Evolutionary conservation across 2,888 invertebrate genomes (phyloP).

Genomic region (Cosmopolites sordidus): DNA sequence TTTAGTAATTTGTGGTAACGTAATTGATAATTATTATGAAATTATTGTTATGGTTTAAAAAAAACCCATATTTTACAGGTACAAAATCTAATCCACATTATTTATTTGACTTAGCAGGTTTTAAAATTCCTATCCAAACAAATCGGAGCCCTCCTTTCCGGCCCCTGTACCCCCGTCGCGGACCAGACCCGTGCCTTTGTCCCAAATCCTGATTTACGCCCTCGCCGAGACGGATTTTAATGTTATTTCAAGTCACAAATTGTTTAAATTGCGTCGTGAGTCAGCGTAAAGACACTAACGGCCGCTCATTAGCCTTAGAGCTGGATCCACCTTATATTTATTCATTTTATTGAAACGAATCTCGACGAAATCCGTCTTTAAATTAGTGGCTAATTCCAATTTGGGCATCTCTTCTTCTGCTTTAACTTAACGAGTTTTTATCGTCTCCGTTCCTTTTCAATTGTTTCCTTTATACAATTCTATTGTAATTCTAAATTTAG

Average conservation of each 20-base stretch:
- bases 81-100: not conserved
- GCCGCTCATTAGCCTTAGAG: slow-evolving; percentile 50
- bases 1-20: too few relatives aligned
- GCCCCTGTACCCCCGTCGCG: not conserved
- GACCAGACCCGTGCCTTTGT: slow-evolving; percentile 13
- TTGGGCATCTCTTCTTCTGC: too few relatives aligned
- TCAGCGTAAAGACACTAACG: slow-evolving; percentile 51
- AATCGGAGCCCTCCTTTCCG: not conserved
- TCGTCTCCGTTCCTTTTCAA: too few relatives aligned
- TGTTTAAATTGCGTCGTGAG: slow-evolving; percentile 54
- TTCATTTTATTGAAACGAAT: slow-evolving; percentile 52
- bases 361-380: slow-evolving; percentile 29
- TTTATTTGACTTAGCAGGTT: not conserved
- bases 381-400: slow-evolving; percentile 2
- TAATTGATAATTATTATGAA: too few relatives aligned
- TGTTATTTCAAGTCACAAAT: slow-evolving; percentile 54
- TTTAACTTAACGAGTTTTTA: too few relatives aligned
- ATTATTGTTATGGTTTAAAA: too few relatives aligned
- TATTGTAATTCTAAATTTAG: too few relatives aligned
- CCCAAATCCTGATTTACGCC: slow-evolving; percentile 52
- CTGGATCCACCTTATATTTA: slow-evolving; percentile 50
- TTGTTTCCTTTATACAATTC: too few relatives aligned
- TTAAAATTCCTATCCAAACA: slow-evolving; percentile 1
- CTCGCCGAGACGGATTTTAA: slow-evolving; percentile 52
- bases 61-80: not conserved